Base-by-base conservation (phyloP, 1,140 invertebrate species). In the Asbolus verrucosus region DNA sequence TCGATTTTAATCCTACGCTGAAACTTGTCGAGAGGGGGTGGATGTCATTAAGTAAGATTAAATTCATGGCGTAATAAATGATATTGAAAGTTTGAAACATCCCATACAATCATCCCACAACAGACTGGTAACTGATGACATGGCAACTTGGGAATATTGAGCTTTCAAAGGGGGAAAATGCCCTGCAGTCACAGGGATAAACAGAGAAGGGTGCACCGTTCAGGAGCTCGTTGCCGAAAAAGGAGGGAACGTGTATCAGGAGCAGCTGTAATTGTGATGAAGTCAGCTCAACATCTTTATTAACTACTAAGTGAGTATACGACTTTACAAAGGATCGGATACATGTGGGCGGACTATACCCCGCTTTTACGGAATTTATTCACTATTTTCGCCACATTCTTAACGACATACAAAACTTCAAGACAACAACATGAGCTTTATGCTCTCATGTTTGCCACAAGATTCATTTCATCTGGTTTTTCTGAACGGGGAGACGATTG, bases 211-310 rank as follows among this genome's bases (percentile, higher is more conserved):
- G 46, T 27, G 46, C 27, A 46, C 18, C 18, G 15, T 33, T 43
- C 30, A 11, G 16, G 63, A 50, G 63, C 36, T 50, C 16, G 41
- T 9, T 41, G 36, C 65, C 39, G 54, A 69, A 60, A 33, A 69
- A 65, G 43, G 30, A 63, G 50, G 33, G 54, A 70, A 21, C 36
- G 39, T 43, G 31, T 59, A 63, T 33, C 46, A 66, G 72, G 71
- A 63, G 36, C 39, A 70, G 61, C 61, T 46, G 72, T 75, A 75
- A 77, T 77, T 77, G 75, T 75, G 75, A 77, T 77, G 75, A 77
- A 77, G 75, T 75, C 75, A 75, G 74, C 73, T 76, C 73, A 73
- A 76, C 75, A 72, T 77, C 74, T 75, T 77, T 77, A 77, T 77
- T 77, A 77, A 77, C 75, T 76, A 31, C 69, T 75, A 67, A 71